Conservation (phyloP, 1,140 invertebrate genomes). For the Apis dorsata region DNA sequence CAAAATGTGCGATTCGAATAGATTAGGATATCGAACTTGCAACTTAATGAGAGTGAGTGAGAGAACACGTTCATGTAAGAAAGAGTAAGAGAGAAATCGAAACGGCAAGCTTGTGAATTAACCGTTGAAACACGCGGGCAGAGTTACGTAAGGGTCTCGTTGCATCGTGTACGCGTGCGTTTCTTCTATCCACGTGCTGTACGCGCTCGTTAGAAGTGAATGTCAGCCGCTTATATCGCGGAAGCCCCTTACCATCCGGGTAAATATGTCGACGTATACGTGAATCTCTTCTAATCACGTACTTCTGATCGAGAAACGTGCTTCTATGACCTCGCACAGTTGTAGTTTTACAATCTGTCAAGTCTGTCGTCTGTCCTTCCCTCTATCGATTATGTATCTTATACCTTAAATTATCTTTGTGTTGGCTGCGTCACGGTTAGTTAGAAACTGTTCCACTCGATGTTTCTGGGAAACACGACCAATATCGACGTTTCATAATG, state of each 20-base stretch:
- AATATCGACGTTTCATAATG: not conserved
- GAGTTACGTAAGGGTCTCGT: slow-evolving; percentile 55
- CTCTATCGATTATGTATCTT: slow-evolving; percentile 1
- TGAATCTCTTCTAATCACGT: slow-evolving; percentile 37
- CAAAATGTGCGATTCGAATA: not conserved
- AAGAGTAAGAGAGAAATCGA: not conserved
- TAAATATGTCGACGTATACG: slow-evolving; percentile 37
- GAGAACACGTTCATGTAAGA: not conserved
- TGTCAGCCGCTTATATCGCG: slow-evolving; percentile 58
- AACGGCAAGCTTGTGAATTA: slow-evolving; percentile 29
- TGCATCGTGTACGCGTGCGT: slow-evolving; percentile 56
- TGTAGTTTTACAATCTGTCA: not conserved
- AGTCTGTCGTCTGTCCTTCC: not conserved
- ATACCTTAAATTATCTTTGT: not conserved
- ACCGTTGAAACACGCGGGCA: slow-evolving; percentile 29
- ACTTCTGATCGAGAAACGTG: slow-evolving; percentile 26
- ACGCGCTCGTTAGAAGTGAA: slow-evolving; percentile 56
- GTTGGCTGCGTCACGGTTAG: not conserved
- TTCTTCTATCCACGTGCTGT: slow-evolving; percentile 63
- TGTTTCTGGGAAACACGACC: not conserved
- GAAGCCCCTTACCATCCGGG: slow-evolving; percentile 37
- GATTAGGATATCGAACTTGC: slow-evolving; percentile 8
- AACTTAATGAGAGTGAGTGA: not conserved
- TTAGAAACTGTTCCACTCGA: not conserved
- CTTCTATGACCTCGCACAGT: slow-evolving; percentile 8